Percentiles rank a stretch among this genome's conserved stretches.
Conservation (phyloP, 2,113 vertebrate genomes). For the Passer montanus region DNA sequence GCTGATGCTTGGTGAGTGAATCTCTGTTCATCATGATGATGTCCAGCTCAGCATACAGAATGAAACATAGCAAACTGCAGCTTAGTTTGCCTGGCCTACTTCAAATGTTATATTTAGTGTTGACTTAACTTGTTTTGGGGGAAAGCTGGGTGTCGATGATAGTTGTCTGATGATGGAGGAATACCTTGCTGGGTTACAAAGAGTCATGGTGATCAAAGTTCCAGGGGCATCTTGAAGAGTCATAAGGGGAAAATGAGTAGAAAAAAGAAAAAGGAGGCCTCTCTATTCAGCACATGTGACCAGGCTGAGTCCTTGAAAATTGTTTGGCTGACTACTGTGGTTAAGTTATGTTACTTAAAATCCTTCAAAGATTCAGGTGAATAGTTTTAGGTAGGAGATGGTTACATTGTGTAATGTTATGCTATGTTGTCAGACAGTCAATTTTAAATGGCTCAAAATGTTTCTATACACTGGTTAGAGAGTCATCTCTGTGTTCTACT, state of each 20-base stretch:
- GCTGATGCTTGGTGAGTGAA: neutral
- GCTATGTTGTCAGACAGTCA: rapidly evolving
- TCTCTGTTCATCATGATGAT: neutral
- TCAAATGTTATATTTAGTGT: neutral
- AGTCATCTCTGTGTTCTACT: neutral
- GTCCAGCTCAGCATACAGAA: neutral
- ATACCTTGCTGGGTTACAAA: neutral
- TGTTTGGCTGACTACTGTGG: neutral
- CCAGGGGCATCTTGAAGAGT: neutral
- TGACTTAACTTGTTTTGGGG: neutral
- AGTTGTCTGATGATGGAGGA: neutral
- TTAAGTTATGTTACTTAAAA: neutral
- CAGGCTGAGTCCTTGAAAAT: neutral
- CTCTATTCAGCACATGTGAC: neutral
- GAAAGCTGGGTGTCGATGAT: neutral
- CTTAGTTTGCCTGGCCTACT: neutral
- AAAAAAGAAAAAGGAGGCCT: neutral
- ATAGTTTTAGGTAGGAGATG: neutral
- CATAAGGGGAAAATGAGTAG: neutral
- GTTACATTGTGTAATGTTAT: rapidly evolving
- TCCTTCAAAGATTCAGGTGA: neutral
- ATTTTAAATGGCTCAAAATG: neutral
- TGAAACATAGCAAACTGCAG: neutral
- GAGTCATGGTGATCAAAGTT: neutral
- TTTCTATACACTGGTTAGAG: neutral